Base-by-base conservation (phyloP, 2,888 invertebrate genomes). In the Epinotia demarniana region DNA sequence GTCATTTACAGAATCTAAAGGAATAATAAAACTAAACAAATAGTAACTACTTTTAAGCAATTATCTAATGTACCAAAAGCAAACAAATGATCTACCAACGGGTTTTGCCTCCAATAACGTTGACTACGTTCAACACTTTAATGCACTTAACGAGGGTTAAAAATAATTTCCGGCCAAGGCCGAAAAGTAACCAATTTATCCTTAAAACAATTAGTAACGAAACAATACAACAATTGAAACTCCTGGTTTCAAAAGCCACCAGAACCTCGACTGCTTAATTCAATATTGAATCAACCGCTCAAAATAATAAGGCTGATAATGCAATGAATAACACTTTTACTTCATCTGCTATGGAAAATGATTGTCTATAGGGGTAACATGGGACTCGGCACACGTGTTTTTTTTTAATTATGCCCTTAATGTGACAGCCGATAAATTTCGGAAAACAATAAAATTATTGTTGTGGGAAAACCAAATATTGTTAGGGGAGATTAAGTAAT, bases 401-500 rank as follows among this genome's bases (percentile, higher is more conserved):
- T 75, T 73, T 75, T 71, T 69, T 69, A 69, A 63, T 66, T 46
- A 66, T 63, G 66, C 71, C 63, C 73, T 81, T 81, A 79, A 78
- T 80, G 78, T 78, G 76, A 79, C 77, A 75, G 78, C 46, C 68
- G 61, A 79, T 82, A 80, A 78, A 77, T 82, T 79, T 76, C 71
- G 33, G 55, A 18, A 74, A 71, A 68, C 64, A 77, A 79, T 78
- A 66, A 63, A 62, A 73, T 76, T 77, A 79, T 78, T 77, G 39
- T 80, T 79, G 75, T 83, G 83, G 76, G 83, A 83, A 83, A 78
- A 69, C 67, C 66, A 80, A 79, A 81, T 76, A 77, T 49, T 66
- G 43, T 39, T 63, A 46, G 62, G 73, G 75, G 75, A 62, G 55
- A 43, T 67, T 23, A n/a, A 6, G 5, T 53, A n/a, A 16, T 53